Evolutionary conservation across 2,888 invertebrate genomes (phyloP).

Genomic region (Microplitis deprimator): DNA sequence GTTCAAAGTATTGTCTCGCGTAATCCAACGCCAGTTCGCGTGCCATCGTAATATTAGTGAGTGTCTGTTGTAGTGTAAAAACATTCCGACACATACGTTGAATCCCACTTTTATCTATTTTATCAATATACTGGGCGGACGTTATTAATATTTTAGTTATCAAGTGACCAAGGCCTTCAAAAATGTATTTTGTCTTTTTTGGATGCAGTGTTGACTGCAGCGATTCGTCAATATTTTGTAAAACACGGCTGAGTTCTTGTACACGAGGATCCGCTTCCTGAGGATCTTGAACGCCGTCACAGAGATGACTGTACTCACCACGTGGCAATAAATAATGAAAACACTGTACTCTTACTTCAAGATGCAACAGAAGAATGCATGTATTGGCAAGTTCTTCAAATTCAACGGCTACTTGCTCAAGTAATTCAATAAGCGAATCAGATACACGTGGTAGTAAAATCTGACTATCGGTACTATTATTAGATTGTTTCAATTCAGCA

Average conservation of each 20-base stretch:
- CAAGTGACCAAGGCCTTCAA: constrained; percentile 90
- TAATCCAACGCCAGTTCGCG: constrained; percentile 89
- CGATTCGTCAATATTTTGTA: constrained; percentile 84
- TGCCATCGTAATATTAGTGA: constrained; percentile 87
- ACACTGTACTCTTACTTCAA: constrained; percentile 96
- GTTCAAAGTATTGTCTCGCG: constrained; percentile 89
- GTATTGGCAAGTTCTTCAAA: constrained; percentile 93
- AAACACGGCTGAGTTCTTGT: constrained; percentile 83
- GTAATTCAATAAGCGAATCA: constrained; percentile 76
- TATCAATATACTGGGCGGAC: constrained; percentile 83
- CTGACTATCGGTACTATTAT: constrained; percentile 62
- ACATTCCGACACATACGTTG: constrained; percentile 90
- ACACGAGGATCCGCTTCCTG: constrained; percentile 85
- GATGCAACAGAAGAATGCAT: constrained; percentile 90
- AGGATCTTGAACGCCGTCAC: constrained; percentile 77
- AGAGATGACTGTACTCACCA: constrained; percentile 63
- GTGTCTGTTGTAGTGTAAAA: constrained; percentile 86
- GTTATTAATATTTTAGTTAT: constrained; percentile 85
- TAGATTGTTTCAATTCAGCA: constrained; percentile 66
- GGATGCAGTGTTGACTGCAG: constrained; percentile 83
- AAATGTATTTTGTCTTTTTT: constrained; percentile 88
- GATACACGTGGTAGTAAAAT: constrained; percentile 71
- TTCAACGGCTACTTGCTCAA: constrained; percentile 81
- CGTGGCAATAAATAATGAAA: constrained; percentile 88
- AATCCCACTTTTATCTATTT: constrained; percentile 86